phyloP scores from a whole-genome alignment of 2,888 invertebrate genomes.

The Baronia brevicornis region DNA sequence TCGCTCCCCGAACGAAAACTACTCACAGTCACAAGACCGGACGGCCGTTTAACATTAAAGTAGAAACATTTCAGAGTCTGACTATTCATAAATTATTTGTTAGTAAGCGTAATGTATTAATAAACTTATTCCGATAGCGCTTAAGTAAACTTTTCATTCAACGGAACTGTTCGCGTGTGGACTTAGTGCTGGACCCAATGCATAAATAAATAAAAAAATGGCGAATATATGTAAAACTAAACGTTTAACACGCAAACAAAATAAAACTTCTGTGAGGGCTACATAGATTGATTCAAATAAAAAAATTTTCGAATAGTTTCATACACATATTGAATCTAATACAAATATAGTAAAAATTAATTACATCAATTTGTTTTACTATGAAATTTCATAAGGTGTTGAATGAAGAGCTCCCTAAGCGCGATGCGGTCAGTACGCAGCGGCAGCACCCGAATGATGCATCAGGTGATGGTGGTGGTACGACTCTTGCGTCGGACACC shows the following conservation, averaged over 20 bases:
- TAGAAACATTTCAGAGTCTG: constrained; percentile 36
- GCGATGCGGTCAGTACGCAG: constrained; percentile 83
- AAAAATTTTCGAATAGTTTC: constrained; percentile 2
- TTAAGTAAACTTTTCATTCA: constrained; percentile 71
- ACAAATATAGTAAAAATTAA: constrained; percentile 4
- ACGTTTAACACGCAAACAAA: too few species aligned
- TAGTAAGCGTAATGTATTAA: constrained; percentile 62
- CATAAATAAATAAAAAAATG: too few species aligned
- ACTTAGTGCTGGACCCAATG: too few species aligned
- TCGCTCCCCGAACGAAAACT: constrained; percentile 28
- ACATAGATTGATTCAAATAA: constrained; percentile 11
- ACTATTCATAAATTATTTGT: constrained; percentile 39
- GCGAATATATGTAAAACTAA: too few species aligned
- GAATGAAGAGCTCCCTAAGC: constrained; percentile 73
- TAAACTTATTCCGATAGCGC: constrained; percentile 42
- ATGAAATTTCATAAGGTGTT: constrained; percentile 26
- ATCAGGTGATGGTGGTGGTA: constrained; percentile 78
- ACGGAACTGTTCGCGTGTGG: constrained; percentile 30
- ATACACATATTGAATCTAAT: constrained; percentile 10
- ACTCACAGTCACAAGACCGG: constrained; percentile 42
- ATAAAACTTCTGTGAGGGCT: constrained; percentile 9
- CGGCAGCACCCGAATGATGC: constrained; percentile 82
- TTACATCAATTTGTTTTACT: constrained; percentile 12
- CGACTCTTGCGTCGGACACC: constrained; percentile 69
- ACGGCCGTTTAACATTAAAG: constrained; percentile 47